These are phyloP conservation scores for Myotis findleyi DNA, from an alignment of 2,797 vertebrate species.

Conservation along the genomic window DNA sequence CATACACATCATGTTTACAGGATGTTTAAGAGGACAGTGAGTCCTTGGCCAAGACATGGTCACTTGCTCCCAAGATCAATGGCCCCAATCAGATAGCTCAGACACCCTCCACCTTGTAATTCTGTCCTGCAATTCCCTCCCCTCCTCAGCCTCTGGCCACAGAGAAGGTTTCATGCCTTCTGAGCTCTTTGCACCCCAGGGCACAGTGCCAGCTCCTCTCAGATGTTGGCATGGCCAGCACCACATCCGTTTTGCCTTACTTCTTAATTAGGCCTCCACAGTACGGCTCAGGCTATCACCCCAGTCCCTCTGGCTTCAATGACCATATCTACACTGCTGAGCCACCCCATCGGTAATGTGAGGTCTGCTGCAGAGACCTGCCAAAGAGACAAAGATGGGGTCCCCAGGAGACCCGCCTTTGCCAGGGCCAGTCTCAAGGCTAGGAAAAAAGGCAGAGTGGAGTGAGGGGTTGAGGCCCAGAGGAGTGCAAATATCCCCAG, in stretches of 20 bases:
- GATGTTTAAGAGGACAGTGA: not conserved
- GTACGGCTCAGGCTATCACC: conserved; percentile 80
- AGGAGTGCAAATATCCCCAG: not conserved
- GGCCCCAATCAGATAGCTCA: not conserved
- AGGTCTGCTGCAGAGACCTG: conserved; percentile 74
- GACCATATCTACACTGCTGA: conserved; percentile 77
- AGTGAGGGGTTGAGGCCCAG: not conserved
- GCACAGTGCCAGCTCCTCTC: conserved; percentile 84
- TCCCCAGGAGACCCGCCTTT: not conserved
- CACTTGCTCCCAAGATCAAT: not conserved
- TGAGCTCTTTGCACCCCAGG: conserved; percentile 51
- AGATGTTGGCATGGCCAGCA: conserved; percentile 85
- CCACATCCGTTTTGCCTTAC: conserved; percentile 81
- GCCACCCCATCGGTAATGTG: conserved; percentile 77
- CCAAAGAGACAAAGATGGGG: conserved; percentile 80
- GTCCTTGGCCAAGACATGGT: not conserved
- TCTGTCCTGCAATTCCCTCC: not conserved
- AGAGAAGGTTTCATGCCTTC: not conserved
- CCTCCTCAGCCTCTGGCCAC: not conserved
- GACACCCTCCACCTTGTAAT: not conserved
- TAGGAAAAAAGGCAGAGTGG: not conserved
- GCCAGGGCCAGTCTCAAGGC: not conserved
- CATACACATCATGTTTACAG: not conserved
- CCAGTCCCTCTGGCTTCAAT: conserved; percentile 76
- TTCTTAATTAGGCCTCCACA: conserved; percentile 84